Base-by-base conservation (phyloP, 2,797 vertebrate species). In the Meriones psammophilus region DNA sequence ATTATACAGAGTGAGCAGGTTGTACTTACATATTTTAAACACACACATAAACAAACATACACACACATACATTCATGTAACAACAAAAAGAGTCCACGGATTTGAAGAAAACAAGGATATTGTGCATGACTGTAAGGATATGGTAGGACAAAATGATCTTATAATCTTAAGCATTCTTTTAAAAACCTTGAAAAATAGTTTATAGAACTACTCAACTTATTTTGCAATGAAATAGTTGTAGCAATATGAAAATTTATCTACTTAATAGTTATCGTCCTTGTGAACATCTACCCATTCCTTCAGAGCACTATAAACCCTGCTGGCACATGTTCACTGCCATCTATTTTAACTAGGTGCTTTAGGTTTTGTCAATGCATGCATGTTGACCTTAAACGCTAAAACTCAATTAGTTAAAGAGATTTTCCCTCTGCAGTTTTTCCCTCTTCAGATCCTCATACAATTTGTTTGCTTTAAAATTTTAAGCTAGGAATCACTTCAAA, bases 381-480 rank as follows among this genome's bases (percentile, higher is more conserved):
- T 68, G 89, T 93, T 14, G 56, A 64, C 62, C 71, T 96, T 91
- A 90, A 89, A 85, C 20, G 88, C 10, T 90, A 76, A 92, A 94
- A 74, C 8, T 85, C 50, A 78, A 26, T 89, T 93, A 80, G 3
- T 83, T 87, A 62, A 56, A 62, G 3, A 50, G 88, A 4, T 92
- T 79, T 90, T 84, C 8, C 13, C 26, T 74, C 46, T 77, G 20
- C 0, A 9, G 1, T 68, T 96, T 36, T 83, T 79, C 28, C 33
- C 50, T 78, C 46, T 93, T 95, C 10, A 89, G 54, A 84, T 64
- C 42, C 4, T 86, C 33, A 81, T 80, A 80, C 54, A 83, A 46
- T 4, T 74, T 60, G 20, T 83, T 92, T 64, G 36, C 36, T 76
- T 86, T 80, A 89, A 90, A 50, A 92, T 89, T 62, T 15, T 54